Base-by-base conservation (phyloP, 2,113 vertebrate species). In the Numida meleagris region DNA sequence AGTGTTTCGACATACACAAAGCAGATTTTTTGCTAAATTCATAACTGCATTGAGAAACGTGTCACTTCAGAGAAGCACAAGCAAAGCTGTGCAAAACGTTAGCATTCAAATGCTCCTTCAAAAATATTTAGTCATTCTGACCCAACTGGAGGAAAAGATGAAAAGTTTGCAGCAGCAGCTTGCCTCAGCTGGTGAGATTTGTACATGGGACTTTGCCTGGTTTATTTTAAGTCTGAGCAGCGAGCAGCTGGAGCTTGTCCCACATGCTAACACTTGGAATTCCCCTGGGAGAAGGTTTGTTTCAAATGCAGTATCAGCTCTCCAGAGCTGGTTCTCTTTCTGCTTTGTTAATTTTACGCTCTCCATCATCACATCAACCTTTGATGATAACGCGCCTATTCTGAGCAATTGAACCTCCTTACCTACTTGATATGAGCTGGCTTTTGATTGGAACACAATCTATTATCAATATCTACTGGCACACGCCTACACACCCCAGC, bases 251-350 rank as follows among this genome's bases (percentile, higher is more conserved):
- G 94, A 95, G n/a, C 86, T 66, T 70, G 92, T 95, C 82, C 92
- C 94, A 93, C 88, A 90, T 93, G 80, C 93, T 95, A 93, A 84
- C 86, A 90, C 90, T 95, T 88, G 95, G 96, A 96, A 96, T 96
- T 96, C 92, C 82, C 92, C 80, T 0, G 11, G 46, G 61, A 88
- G 79, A 74, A 91, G 77, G 73, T 83, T 94, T 92, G 82, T 88
- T 95, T 95, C 88, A 86, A 94, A 93, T 14, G 57, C 67, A 88
- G 51, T 3, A 3, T 78, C 3, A 7, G 79, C 68, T 58, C 57
- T 89, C 89, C 79, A 93, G 90, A 94, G 82, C 80, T 86, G 58
- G 51, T 57, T 2, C 0, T 67, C 80, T 75, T 90, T 66, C 50
- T 46, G 46, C 59, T 96, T 90, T 85, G 81, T 84, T 82, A 74